Percentiles rank a stretch among this genome's conserved stretches.
Conservation (phyloP, 2,888 invertebrate species). For the Rhagium mordax region DNA sequence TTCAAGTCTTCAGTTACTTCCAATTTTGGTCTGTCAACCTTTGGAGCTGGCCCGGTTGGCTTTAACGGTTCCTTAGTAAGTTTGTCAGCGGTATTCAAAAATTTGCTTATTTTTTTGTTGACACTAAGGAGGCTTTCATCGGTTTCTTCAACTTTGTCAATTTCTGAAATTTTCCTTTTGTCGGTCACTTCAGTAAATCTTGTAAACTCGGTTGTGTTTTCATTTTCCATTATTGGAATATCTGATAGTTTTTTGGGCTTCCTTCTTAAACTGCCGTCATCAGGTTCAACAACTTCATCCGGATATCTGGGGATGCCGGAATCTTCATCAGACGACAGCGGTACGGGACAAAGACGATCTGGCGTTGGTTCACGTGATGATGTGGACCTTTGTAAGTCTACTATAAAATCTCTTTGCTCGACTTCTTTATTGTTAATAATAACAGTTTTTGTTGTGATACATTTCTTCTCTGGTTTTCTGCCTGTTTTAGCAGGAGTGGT, state of each 20-base stretch:
- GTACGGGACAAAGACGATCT: constrained; percentile 80
- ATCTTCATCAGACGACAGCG: constrained; percentile 73
- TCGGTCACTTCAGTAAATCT: constrained; percentile 62
- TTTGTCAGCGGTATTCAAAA: constrained; percentile 67
- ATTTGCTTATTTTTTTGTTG: constrained; percentile 73
- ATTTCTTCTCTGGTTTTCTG: constrained; percentile 63
- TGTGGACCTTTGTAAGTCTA: constrained; percentile 81
- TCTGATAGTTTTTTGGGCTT: constrained; percentile 69
- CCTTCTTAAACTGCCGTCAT: constrained; percentile 73
- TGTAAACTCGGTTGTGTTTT: constrained; percentile 74
- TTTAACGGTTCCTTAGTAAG: constrained; percentile 58
- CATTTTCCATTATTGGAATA: constrained; percentile 75
- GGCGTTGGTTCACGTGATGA: constrained; percentile 85
- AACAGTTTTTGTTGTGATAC: constrained; percentile 73
- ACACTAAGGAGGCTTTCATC: constrained; percentile 74
- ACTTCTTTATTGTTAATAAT: constrained; percentile 67
- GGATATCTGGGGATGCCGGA: constrained; percentile 80
- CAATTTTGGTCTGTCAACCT: constrained; percentile 70
- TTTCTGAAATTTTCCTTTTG: constrained; percentile 60
- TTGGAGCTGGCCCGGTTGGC: constrained; percentile 64
- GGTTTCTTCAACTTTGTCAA: constrained; percentile 67
- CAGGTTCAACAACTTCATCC: constrained; percentile 83
- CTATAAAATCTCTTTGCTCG: constrained; percentile 76
- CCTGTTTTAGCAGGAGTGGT: constrained; percentile 11
- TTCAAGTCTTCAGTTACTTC: constrained; percentile 73